Evolutionary conservation across 1,140 invertebrate species (phyloP), one percentile per base, ranked within the genome.

Genomic region (Galendromus occidentalis): DNA sequence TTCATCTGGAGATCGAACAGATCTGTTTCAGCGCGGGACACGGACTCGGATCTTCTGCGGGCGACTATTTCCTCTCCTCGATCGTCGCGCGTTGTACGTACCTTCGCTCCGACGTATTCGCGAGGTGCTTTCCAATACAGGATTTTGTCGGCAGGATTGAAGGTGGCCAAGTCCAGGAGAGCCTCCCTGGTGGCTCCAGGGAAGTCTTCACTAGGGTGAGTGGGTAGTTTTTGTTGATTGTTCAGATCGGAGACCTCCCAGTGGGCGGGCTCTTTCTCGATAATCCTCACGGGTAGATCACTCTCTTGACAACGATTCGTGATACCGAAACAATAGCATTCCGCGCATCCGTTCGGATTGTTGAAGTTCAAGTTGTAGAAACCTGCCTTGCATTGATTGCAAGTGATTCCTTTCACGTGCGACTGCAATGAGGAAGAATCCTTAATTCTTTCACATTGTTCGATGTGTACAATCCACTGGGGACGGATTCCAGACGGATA

Each of bases 311-410:
- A 98, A 20, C 79, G 74, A 22, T 79, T 77, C 1, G 84, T 85
- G 4, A 91, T 80, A 30, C 88, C 91, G 25, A 91, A 96, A 76
- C 94, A 98, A 78, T 87, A 94, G 75, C 94, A 98, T 9, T 82
- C 75, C 0, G 82, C 76, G 73, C 95, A 98, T 2, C 94, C 94
- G 18, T 85, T 80, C 0, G 83, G 77, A 74, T 94, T 86, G 0
- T 82, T 78, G 20, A 74, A 76, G 30, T 82, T 81, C 65, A 98
- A 77, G 44, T 87, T 85, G 51, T 59, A 59, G 20, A 59, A 59
- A 14, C 51, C 51, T 22, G 51, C 17, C 51, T 59, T 59, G 20
- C 51, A 59, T 25, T 18, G 25, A 25, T 59, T 59, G 22, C 51
- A 59, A 25, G 25, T 25, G 25, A 59, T 17, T 1, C 33, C 51